These are phyloP conservation scores for Apamea epomidion DNA, from an alignment of 2,888 invertebrate species.

Conservation along the genomic window DNA sequence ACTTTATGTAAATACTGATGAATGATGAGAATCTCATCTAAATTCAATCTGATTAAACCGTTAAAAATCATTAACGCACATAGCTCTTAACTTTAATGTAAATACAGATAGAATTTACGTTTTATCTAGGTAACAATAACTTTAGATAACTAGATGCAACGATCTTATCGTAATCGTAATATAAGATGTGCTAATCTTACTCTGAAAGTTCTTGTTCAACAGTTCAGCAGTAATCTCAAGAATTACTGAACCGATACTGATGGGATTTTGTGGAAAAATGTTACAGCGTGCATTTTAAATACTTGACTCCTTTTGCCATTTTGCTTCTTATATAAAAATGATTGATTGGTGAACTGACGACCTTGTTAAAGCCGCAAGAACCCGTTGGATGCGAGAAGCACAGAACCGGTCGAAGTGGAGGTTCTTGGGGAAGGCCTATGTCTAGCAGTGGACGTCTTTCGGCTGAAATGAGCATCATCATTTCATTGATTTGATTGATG, in stretches of 20 bases:
- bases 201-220: slow-evolving; percentile 3
- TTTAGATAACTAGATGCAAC: neutral
- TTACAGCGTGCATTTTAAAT: neutral
- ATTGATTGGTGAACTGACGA: too few species aligned
- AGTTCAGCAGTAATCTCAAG: slow-evolving; percentile 20
- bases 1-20: neutral
- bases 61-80: slow-evolving; percentile 5
- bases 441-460: neutral
- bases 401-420: too few species aligned
- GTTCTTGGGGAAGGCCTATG: neutral
- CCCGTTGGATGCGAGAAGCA: too few species aligned
- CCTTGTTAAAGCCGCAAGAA: too few species aligned
- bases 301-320: neutral
- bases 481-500: too few species aligned
- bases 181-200: slow-evolving; percentile 38
- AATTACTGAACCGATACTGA: slow-evolving; percentile 2
- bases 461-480: too few species aligned
- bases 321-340: too few species aligned
- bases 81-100: slow-evolving; percentile 4
- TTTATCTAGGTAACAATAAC: neutral
- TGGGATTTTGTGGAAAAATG: neutral
- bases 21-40: neutral
- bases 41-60: neutral
- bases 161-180: slow-evolving; percentile 4
- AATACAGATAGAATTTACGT: neutral